Conservation (phyloP, 2,888 invertebrate genomes). For the Drosophila tanythrix region DNA sequence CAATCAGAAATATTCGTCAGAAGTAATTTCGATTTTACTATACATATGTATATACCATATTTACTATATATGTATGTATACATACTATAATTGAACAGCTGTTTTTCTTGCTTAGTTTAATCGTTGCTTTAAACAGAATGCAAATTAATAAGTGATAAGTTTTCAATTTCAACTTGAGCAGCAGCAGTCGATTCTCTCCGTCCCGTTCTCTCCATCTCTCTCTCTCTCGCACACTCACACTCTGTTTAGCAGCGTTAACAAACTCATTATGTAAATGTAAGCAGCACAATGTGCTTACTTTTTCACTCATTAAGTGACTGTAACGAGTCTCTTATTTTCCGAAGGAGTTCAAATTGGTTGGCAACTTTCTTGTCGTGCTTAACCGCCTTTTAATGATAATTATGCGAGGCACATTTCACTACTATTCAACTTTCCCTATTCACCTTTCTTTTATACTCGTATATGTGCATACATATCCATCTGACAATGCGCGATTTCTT, state of each 20-base stretch:
- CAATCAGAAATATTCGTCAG: neutral
- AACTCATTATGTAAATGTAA: conserved; percentile 3
- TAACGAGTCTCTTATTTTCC: neutral
- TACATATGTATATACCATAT: too few species aligned
- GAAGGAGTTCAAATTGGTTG: neutral
- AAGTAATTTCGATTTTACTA: neutral
- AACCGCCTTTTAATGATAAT: neutral
- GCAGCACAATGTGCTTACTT: neutral
- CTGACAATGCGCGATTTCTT: neutral
- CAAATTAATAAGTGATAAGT: neutral
- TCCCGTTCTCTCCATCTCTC: neutral
- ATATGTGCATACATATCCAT: neutral
- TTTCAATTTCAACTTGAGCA: neutral
- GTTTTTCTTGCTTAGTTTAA: neutral
- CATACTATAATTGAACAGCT: neutral
- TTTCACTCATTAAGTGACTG: neutral
- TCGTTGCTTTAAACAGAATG: neutral
- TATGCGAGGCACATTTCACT: neutral
- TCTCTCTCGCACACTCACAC: neutral
- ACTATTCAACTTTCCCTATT: neutral
- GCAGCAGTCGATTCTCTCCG: neutral
- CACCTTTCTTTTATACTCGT: too few species aligned
- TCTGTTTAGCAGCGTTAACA: neutral
- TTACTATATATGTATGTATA: too few species aligned
- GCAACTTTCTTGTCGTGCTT: neutral